Evolutionary conservation across 1,140 invertebrate species (phyloP).

Genomic region (Drosophila bocqueti): DNA sequence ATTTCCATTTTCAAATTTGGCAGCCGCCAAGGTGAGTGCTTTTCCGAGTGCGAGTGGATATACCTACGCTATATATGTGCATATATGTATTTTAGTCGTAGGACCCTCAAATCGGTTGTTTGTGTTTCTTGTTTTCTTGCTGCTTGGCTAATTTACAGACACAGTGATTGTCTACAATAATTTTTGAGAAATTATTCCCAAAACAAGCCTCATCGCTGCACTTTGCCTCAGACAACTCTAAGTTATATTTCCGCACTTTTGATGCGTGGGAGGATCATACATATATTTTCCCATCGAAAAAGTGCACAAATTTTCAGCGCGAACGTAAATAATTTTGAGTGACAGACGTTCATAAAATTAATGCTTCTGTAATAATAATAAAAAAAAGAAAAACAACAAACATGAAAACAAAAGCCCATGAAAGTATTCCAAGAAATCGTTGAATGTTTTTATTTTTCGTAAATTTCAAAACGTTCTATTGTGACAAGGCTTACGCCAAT

Average conservation of each 20-base stretch:
- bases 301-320: slow-evolving; percentile 22
- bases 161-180: slow-evolving; percentile 72
- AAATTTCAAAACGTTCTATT: slow-evolving; percentile 24
- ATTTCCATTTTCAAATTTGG: slow-evolving; percentile 70
- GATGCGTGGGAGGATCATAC: slow-evolving; percentile 36
- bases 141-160: slow-evolving; percentile 60
- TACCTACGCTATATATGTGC: not conserved
- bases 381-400: slow-evolving; percentile 19
- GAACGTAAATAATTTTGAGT: slow-evolving; percentile 68
- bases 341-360: slow-evolving; percentile 61
- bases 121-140: slow-evolving; percentile 47
- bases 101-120: slow-evolving; percentile 32
- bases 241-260: slow-evolving; percentile 72
- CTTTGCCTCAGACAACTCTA: slow-evolving; percentile 60
- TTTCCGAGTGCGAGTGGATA: slow-evolving; percentile 22
- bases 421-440: slow-evolving; percentile 27
- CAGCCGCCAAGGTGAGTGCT: slow-evolving; percentile 67
- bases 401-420: slow-evolving; percentile 17
- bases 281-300: slow-evolving; percentile 17
- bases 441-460: slow-evolving; percentile 12
- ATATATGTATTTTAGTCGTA: slow-evolving; percentile 10
- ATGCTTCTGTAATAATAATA: slow-evolving; percentile 53
- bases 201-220: slow-evolving; percentile 51
- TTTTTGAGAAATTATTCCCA: slow-evolving; percentile 70
- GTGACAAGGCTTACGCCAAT: slow-evolving; percentile 29